Conservation (phyloP, 2,888 invertebrate genomes). For the Buathra laborator region DNA sequence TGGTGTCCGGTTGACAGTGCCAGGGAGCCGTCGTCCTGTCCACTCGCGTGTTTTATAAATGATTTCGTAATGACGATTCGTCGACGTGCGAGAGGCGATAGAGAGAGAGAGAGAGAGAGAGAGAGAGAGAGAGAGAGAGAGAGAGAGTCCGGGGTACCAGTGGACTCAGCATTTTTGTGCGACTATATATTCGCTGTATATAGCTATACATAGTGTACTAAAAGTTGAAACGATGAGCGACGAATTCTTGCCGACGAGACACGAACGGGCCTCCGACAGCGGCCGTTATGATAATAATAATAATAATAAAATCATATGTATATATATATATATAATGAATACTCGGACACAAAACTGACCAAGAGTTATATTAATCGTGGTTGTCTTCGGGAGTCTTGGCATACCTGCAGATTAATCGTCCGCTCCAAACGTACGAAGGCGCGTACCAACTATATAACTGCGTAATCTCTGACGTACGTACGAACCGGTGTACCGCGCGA, state of each 20-base stretch:
- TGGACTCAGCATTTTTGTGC: constrained; percentile 12
- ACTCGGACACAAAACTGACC: constrained; percentile 42
- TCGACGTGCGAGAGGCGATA: constrained; percentile 51
- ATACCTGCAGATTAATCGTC: constrained; percentile 72
- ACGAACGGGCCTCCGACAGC: constrained; percentile 10
- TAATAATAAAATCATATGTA: neutral
- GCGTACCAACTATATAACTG: constrained; percentile 25
- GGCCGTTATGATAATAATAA: constrained; percentile 12
- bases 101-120: constrained; percentile 3
- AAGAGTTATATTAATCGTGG: constrained; percentile 74
- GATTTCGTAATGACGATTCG: constrained; percentile 74
- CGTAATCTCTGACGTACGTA: constrained; percentile 62
- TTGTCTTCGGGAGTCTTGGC: constrained; percentile 69
- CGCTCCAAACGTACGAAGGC: constrained; percentile 55
- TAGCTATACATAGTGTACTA: neutral
- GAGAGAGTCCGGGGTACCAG: neutral
- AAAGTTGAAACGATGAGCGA: neutral
- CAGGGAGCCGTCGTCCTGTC: constrained; percentile 71
- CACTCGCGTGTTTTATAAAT: constrained; percentile 76
- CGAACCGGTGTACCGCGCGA: constrained; percentile 33
- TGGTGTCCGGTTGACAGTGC: constrained; percentile 74
- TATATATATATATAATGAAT: constrained; percentile 32
- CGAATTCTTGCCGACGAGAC: neutral
- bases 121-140: neutral
- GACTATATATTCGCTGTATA: constrained; percentile 12